Conservation (phyloP, 2,888 invertebrate genomes). For the Eupithecia subumbrata region DNA sequence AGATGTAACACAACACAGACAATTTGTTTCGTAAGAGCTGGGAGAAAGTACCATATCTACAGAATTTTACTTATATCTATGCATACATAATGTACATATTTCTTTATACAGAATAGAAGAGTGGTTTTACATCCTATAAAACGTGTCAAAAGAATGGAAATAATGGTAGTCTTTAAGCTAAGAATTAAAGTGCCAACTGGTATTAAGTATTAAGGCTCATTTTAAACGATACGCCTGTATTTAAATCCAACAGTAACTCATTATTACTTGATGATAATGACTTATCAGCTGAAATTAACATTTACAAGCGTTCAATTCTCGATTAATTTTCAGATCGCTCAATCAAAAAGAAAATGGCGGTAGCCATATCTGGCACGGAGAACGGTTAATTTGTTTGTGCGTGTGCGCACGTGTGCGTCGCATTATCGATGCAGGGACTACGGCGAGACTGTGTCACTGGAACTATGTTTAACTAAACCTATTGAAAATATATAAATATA, state of each 20-base stretch:
- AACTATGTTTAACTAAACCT: neutral
- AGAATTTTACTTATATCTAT: neutral
- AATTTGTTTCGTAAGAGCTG: no score
- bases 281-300: conserved; percentile 15
- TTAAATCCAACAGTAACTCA: neutral
- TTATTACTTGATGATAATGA: conserved; percentile 14
- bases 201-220: neutral
- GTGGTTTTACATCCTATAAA: neutral
- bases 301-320: conserved; percentile 18
- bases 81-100: no score
- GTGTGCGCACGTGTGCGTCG: conserved; percentile 49
- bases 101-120: neutral
- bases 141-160: neutral
- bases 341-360: conserved; percentile 41
- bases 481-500: neutral
- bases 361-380: conserved; percentile 52
- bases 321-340: conserved; percentile 37
- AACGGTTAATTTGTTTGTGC: conserved; percentile 56
- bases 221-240: neutral
- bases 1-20: no score
- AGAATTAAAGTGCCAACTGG: neutral
- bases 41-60: no score
- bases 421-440: conserved; percentile 52
- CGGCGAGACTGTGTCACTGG: conserved; percentile 10
- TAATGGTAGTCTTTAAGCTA: neutral